Base-by-base conservation (phyloP, 1,140 invertebrate genomes). In the Ostrea denselamellosa region DNA sequence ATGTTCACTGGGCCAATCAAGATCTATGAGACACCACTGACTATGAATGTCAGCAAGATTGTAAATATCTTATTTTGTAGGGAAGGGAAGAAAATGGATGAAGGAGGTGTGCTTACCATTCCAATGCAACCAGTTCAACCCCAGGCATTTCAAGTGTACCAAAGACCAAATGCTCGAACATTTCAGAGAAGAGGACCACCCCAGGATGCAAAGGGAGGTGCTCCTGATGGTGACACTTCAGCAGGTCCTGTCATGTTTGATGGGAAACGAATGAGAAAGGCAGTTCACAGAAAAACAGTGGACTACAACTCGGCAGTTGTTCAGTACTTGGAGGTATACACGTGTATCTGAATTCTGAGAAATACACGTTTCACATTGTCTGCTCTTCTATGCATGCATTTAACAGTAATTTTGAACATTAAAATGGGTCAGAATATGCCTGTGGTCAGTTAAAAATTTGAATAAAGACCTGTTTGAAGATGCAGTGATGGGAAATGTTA, bases 241-340 rank as follows among this genome's bases (percentile, higher is more conserved):
- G 25, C 65, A 51, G 85, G 85, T 22, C 85, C 58, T 22, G 87
- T 88, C 19, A 89, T 89, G 85, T 94, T 94, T 90, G 93, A 94
- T 91, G 98, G 98, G 53, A 99, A 99, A 96, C 96, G 98, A 88
- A 96, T 99, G 87, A 95, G 98, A 91, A 99, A 99, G 96, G 98
- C 98, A 89, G 97, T 99, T 86, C 98, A 99, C 96, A 96, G 98
- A 91, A 99, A 99, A 96, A 99, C 98, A 68, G 98, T 99, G 68
- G 99, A 99, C 96, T 99, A 99, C 95, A 99, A 99, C 96, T 97
- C 98, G n/a, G 97, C 98, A 54, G 97, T 99, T 91, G 97, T 99
- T 85, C 98, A 98, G 94, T 97, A 97, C 92, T 95, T 99, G 91
- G 97, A 99, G 96, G 97, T 97, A 95, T 95, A 44, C 19, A 58